A percentile compares a stretch with the other conserved stretches of the same genome.
These are phyloP conservation scores for Onychorhynchus coronatus DNA, from an alignment of 2,113 vertebrate species.

Conservation along the genomic window DNA sequence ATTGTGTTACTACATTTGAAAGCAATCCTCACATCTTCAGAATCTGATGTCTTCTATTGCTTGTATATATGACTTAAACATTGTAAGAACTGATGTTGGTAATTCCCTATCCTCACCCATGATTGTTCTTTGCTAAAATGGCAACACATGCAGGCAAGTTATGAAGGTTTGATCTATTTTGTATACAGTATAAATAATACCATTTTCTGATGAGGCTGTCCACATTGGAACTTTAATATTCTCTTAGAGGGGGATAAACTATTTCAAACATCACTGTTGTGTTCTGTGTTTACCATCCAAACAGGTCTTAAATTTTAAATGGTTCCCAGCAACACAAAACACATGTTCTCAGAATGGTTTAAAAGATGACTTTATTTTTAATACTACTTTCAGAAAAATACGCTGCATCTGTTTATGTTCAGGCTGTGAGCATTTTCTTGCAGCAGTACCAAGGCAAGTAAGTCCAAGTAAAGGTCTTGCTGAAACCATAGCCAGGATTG, in stretches of 20 bases:
- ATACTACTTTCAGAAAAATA: slow-evolving; percentile 7
- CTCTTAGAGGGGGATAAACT: slow-evolving; percentile 12
- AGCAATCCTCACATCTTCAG: slow-evolving; percentile 9
- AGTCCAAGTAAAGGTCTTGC: neutral
- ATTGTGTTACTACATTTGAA: slow-evolving; percentile 16
- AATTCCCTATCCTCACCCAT: slow-evolving; percentile 2
- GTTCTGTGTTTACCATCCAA: slow-evolving; percentile 38
- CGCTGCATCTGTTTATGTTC: neutral
- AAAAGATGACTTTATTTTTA: slow-evolving; percentile 13
- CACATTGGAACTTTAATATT: slow-evolving; percentile 34
- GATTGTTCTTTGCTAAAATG: slow-evolving; percentile 54
- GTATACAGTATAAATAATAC: slow-evolving; percentile 14
- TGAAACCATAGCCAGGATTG: neutral
- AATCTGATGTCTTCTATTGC: slow-evolving; percentile 12
- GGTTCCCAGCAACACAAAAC: slow-evolving; percentile 46
- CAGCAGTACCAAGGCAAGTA: neutral
- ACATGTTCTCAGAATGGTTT: slow-evolving; percentile 27
- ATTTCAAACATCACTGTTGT: neutral
- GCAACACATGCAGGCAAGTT: slow-evolving; percentile 71
- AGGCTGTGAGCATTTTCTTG: neutral
- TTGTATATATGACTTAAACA: neutral
- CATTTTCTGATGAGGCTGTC: slow-evolving; percentile 35
- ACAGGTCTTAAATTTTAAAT: slow-evolving; percentile 56
- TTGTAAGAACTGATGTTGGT: neutral
- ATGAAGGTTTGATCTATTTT: slow-evolving; percentile 37